These are phyloP conservation scores for Cygnus atratus DNA, from an alignment of 2,113 vertebrate genomes.

Conservation along the genomic window DNA sequence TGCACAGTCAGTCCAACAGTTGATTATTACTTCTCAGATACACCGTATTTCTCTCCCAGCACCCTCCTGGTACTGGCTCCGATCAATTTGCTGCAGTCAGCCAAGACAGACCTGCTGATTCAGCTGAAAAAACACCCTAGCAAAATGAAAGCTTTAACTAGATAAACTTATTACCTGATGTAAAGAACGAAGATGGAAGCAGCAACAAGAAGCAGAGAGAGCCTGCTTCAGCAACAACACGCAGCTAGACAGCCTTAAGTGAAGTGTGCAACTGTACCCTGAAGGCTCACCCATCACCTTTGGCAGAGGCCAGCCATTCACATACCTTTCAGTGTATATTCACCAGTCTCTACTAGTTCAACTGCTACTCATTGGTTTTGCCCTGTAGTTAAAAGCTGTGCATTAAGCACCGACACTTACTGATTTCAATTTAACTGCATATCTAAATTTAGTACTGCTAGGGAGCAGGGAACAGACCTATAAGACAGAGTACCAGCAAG, in stretches of 20 bases:
- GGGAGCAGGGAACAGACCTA: not conserved
- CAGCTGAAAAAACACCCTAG: not conserved
- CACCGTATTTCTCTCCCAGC: rapidly evolving
- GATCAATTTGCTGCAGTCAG: not conserved
- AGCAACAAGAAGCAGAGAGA: not conserved
- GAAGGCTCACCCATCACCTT: not conserved
- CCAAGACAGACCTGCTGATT: not conserved
- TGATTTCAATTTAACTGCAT: not conserved
- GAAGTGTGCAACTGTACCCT: not conserved
- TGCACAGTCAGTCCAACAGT: not conserved
- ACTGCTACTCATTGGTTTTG: not conserved
- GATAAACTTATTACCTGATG: not conserved
- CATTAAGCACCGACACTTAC: not conserved
- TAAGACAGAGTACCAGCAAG: not conserved
- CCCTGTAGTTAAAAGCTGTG: not conserved
- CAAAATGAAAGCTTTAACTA: not conserved
- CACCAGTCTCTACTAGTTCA: not conserved
- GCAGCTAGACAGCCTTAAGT: not conserved
- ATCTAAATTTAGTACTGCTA: not conserved
- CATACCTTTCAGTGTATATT: not conserved
- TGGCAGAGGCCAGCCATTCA: not conserved
- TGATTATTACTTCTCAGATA: not conserved
- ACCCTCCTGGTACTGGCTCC: not conserved
- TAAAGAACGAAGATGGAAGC: not conserved
- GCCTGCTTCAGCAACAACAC: not conserved